A percentile compares a stretch with the other conserved stretches of the same genome.
Evolutionary conservation across 2,113 vertebrate genomes (phyloP).

Genomic region (Rhinogobius similis): DNA sequence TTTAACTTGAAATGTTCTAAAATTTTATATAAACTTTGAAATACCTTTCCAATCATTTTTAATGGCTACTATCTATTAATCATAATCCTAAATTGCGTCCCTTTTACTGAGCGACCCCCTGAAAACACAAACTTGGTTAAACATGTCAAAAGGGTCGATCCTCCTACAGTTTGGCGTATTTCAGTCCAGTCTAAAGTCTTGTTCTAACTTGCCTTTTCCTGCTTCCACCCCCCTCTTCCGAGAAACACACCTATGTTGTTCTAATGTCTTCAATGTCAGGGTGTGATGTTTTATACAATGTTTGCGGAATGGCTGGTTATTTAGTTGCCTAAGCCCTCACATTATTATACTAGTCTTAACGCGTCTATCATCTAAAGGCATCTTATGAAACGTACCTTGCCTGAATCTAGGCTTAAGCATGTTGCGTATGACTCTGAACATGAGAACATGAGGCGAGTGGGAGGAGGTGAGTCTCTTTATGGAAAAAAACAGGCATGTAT

Average conservation of each 20-base stretch:
- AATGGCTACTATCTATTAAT: no score
- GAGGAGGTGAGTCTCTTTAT: neutral
- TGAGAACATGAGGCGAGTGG: constrained; percentile 15
- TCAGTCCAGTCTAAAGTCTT: neutral
- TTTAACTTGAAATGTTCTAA: no score
- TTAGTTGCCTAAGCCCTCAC: neutral
- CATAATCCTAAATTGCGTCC: neutral
- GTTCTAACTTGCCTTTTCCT: constrained; percentile 29
- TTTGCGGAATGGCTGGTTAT: neutral
- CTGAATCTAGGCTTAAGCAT: neutral
- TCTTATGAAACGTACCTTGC: constrained; percentile 17
- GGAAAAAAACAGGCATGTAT: constrained; percentile 40
- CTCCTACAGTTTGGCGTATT: neutral
- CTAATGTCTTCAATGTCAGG: neutral
- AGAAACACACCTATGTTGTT: constrained; percentile 14
- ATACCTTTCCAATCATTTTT: no score
- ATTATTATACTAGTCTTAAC: no score
- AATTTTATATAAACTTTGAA: no score
- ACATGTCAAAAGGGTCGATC: neutral
- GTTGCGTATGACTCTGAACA: constrained; percentile 5
- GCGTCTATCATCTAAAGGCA: no score
- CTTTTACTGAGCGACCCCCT: neutral
- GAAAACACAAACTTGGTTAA: neutral
- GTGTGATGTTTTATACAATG: neutral
- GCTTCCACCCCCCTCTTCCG: neutral